Evolutionary conservation across 2,888 invertebrate species (phyloP).

Genomic region (Brachyptera risi): DNA sequence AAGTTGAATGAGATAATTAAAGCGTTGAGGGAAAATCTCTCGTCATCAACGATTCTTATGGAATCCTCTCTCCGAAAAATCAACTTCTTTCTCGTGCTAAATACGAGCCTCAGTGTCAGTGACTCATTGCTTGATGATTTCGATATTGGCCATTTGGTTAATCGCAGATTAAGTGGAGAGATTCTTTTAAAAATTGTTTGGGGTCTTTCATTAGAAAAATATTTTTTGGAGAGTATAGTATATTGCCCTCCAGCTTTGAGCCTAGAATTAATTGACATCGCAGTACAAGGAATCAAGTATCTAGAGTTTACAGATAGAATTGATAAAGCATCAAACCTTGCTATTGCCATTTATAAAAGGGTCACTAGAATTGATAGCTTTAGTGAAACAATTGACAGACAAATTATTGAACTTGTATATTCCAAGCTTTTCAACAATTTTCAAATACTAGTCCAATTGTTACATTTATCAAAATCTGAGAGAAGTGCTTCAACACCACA

Average conservation of each 20-base stretch:
- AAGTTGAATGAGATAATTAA: no score
- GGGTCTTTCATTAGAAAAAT: conserved; percentile 16
- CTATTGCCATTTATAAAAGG: conserved; percentile 21
- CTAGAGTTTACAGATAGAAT: background rate
- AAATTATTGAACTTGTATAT: background rate
- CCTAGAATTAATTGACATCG: conserved; percentile 21
- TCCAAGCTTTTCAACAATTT: background rate
- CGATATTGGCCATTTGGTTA: background rate
- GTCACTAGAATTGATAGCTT: conserved; percentile 1
- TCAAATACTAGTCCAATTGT: background rate
- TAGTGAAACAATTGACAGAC: background rate
- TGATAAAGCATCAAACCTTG: background rate
- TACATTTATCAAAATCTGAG: no score
- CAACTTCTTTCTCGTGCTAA: background rate
- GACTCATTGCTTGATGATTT: background rate
- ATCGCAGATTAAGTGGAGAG: background rate
- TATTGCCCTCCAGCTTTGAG: conserved; percentile 22
- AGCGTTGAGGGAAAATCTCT: no score
- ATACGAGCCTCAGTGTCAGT: background rate
- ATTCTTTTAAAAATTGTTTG: conserved; percentile 1
- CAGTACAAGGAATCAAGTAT: background rate
- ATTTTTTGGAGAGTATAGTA: conserved; percentile 24
- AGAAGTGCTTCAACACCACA: background rate
- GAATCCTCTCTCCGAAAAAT: background rate
- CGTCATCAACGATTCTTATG: no score